Base-by-base conservation (phyloP, 2,888 invertebrate genomes). In the Drosophila antonietae region DNA sequence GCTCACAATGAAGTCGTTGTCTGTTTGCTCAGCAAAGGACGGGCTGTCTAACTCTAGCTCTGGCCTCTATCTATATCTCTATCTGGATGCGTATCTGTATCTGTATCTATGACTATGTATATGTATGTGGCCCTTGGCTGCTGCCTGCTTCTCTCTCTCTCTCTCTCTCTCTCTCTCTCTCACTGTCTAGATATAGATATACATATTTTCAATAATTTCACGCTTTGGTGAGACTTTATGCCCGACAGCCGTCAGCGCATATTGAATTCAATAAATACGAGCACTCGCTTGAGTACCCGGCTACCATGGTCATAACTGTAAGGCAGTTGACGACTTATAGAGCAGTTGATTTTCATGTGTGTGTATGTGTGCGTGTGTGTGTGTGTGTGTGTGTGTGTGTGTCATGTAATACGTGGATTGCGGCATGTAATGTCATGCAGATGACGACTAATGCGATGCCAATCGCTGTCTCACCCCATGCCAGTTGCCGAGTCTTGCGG, bases 351-450 rank as follows among this genome's bases (percentile, higher is more conserved):
- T 76, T 88, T 52, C 66, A 61, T 37, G 44, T 23, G 57, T 37
- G 37, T 23, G 46, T 46, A 23, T 35, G 33, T 2, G 20, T 39
- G 14, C 39, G 18, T 58, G n/a, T 37, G 44, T 20, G 46, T 49
- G n/a, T 47, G 51, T 44, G 33, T n/a, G 43, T 41, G 57, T 58
- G 47, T 37, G n/a, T 49, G 51, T 44, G 43, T n/a, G 43, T 41
- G 57, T 73, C 81, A 67, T 88, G 89, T 90, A 75, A 75, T 78
- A 89, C 79, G 82, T 87, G 82, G 85, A 89, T 85, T 89, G 90
- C 73, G 89, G 90, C 81, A 73, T 90, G 90, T 90, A 90, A 84
- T 89, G 81, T 81, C 82, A 81, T 84, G 74, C 90, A 88, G 90
- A 89, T 90, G 84, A 89, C 89, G 90, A 81, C 90, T 89, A 89